Evolutionary conservation across 1,140 invertebrate genomes (phyloP).

Genomic region (Drosophila obscura): DNA sequence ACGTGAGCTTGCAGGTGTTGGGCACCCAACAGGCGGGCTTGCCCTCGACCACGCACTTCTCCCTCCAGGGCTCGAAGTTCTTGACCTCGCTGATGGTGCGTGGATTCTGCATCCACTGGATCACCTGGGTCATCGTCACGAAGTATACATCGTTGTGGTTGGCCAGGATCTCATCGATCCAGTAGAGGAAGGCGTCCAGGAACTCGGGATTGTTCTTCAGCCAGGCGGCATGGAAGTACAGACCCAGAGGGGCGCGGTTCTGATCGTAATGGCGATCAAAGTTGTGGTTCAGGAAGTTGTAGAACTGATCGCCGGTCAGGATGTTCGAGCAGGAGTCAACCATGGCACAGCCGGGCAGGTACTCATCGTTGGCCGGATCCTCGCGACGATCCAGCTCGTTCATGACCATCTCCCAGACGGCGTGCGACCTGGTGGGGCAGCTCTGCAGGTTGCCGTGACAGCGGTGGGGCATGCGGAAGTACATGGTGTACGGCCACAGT

Average conservation of each 20-base stretch:
- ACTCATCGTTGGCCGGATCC: constrained; percentile 95
- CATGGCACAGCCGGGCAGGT: constrained; percentile 97
- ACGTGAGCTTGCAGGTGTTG: constrained; percentile 94
- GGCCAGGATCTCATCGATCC: constrained; percentile 95
- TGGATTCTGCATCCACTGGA: constrained; percentile 98
- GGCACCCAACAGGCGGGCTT: constrained; percentile 93
- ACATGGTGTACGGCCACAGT: constrained; percentile 98
- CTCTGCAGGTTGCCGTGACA: constrained; percentile 97
- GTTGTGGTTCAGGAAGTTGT: constrained; percentile 98
- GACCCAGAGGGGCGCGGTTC: constrained; percentile 95
- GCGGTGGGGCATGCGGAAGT: constrained; percentile 97
- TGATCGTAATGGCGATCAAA: constrained; percentile 97
- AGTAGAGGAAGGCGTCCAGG: constrained; percentile 95
- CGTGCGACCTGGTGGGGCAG: constrained; percentile 95
- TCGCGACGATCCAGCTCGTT: constrained; percentile 96
- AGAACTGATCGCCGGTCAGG: constrained; percentile 96
- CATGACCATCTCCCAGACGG: constrained; percentile 99
- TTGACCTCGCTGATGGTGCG: constrained; percentile 92
- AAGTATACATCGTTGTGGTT: constrained; percentile 97
- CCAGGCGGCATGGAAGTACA: constrained; percentile 98
- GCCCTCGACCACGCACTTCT: constrained; percentile 94
- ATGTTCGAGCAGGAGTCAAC: constrained; percentile 98
- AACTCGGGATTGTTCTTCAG: constrained; percentile 97
- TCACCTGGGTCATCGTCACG: constrained; percentile 98
- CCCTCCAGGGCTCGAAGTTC: constrained; percentile 97